Conservation (phyloP, 2,797 vertebrate genomes). For the Microchirus variegatus region DNA sequence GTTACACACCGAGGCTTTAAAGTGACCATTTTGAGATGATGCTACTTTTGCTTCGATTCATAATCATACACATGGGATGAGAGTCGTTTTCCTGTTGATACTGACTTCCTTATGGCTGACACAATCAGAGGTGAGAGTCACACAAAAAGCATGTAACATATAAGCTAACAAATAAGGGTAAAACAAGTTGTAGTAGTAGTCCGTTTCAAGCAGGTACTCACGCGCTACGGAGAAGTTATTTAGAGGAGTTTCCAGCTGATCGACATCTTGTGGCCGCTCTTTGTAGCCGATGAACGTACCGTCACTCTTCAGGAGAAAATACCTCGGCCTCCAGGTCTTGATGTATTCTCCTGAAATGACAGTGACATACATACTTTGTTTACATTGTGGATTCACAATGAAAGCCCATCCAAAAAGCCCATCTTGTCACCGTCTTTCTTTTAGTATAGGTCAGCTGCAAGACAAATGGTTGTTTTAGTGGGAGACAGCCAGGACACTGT, state of each 20-base stretch:
- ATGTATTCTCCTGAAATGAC: constrained; percentile 92
- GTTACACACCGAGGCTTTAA: too few relatives aligned
- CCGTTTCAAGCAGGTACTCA: constrained; percentile 82
- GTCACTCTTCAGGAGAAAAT: constrained; percentile 95
- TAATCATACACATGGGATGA: too few relatives aligned
- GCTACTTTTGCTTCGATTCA: too few relatives aligned
- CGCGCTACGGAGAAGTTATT: constrained; percentile 99
- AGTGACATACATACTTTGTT: too few relatives aligned
- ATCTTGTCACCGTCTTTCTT: constrained; percentile 54
- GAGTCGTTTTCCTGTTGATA: too few relatives aligned
- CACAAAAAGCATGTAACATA: background rate
- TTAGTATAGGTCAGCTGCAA: constrained; percentile 58
- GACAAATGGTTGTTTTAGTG: constrained; percentile 64
- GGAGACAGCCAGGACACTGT: constrained; percentile 46
- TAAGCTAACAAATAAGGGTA: constrained; percentile 22
- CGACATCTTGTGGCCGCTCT: constrained; percentile 94
- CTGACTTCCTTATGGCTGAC: too few relatives aligned
- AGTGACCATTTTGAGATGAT: too few relatives aligned
- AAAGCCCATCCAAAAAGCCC: too few relatives aligned
- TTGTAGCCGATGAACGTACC: constrained; percentile 98
- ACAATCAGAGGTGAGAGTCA: too few relatives aligned
- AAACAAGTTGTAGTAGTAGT: constrained; percentile 40
- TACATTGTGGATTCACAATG: too few relatives aligned
- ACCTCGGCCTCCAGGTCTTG: constrained; percentile 97
- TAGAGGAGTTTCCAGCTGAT: constrained; percentile 94